Percentiles rank a stretch among this genome's conserved stretches.
phyloP scores from a whole-genome alignment of 64 coral and sea anemone species.

The Montipora capricornis region DNA sequence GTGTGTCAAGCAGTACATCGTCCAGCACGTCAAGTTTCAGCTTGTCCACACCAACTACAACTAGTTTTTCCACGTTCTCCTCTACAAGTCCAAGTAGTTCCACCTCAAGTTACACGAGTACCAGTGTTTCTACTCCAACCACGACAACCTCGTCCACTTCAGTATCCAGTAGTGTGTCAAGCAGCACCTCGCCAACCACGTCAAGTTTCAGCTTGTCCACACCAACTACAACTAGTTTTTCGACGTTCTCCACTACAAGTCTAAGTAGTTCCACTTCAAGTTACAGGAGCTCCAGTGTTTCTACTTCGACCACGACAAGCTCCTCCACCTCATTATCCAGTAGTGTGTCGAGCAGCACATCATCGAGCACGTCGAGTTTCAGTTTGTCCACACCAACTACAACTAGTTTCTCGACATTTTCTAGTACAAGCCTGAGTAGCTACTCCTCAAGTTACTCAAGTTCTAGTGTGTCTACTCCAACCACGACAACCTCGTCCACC shows the following conservation, averaged over 20 bases:
- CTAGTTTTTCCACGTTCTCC: background rate
- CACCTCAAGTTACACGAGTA: background rate
- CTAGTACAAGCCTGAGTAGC: background rate
- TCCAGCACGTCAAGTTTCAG: background rate
- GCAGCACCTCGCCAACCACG: background rate
- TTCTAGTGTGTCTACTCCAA: slow-evolving; percentile 56
- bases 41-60: slow-evolving; percentile 52
- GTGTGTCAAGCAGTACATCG: slow-evolving; percentile 3
- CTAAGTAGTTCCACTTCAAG: no score
- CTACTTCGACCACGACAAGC: no score
- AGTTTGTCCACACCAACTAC: no score
- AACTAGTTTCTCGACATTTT: background rate
- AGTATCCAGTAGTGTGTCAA: background rate
- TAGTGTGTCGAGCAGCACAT: background rate
- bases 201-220: background rate
- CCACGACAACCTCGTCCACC: slow-evolving; percentile 14
- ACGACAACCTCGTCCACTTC: background rate
- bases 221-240: background rate
- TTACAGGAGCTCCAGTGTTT: no score
- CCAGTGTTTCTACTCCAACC: background rate
- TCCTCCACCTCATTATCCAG: background rate
- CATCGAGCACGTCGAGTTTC: background rate
- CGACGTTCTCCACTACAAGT: no score
- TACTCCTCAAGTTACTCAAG: slow-evolving; percentile 3
- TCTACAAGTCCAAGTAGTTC: slow-evolving; percentile 2